phyloP scores from a whole-genome alignment of 2,113 vertebrate species.

The human (Homo sapiens) region DNA sequence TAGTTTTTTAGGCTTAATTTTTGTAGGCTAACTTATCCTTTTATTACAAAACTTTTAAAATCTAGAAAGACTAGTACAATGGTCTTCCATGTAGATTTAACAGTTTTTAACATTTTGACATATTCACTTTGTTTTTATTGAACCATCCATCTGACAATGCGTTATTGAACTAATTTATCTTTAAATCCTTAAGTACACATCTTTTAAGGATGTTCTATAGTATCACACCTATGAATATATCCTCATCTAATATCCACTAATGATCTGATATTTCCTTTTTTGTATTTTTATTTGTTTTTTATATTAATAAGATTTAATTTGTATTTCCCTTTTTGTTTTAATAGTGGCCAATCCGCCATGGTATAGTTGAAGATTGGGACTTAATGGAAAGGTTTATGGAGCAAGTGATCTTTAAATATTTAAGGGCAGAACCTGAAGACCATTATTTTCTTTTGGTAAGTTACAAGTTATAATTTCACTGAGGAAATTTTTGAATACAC shows the following conservation, averaged over 20 bases:
- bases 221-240: background rate
- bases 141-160: background rate
- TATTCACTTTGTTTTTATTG: background rate
- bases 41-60: background rate
- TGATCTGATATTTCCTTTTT: conserved; percentile 1
- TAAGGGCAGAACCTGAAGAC: conserved; percentile 98
- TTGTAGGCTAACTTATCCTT: background rate
- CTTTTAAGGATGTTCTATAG: background rate
- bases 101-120: conserved; percentile 30
- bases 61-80: background rate
- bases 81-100: background rate
- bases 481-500: conserved; percentile 23
- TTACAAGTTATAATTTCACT: conserved; percentile 54
- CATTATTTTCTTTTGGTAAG: conserved; percentile 99
- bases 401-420: conserved; percentile 99
- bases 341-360: conserved; percentile 99
- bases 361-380: conserved; percentile 99
- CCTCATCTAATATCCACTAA: background rate
- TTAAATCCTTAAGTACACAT: background rate
- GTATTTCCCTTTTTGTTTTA: conserved; percentile 42
- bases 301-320: conserved; percentile 38
- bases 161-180: conserved; percentile 29
- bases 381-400: conserved; percentile 99
- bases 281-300: conserved; percentile 50
- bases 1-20: conserved; percentile 13